These are phyloP conservation scores for Aelia acuminata DNA, from an alignment of 2,888 invertebrate genomes.

Conservation along the genomic window DNA sequence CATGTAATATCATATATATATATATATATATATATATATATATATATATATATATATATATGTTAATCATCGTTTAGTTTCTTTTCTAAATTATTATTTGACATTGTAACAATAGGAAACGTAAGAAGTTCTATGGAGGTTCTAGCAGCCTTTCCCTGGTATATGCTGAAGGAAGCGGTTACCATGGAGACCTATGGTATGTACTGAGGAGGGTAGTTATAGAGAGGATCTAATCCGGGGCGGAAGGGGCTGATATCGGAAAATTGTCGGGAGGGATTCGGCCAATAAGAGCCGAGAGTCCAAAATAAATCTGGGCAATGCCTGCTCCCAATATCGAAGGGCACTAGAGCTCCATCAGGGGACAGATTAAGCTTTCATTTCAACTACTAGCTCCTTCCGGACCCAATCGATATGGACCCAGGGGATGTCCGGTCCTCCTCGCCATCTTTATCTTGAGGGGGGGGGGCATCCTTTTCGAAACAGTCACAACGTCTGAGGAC, in stretches of 20 bases:
- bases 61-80: too few species aligned
- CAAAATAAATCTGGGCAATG: conserved; percentile 56
- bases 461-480: neutral
- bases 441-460: neutral
- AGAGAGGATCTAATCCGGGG: conserved; percentile 19
- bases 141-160: neutral
- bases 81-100: too few species aligned
- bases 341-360: conserved; percentile 53
- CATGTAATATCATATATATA: too few species aligned
- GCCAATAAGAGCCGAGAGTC: conserved; percentile 45
- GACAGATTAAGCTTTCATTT: conserved; percentile 56
- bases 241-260: conserved; percentile 47
- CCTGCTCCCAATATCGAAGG: conserved; percentile 50
- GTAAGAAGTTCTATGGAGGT: neutral
- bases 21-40: too few species aligned
- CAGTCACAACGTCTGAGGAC: neutral
- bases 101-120: neutral
- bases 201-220: neutral
- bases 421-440: neutral
- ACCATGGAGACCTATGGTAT: conserved; percentile 10
- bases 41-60: too few species aligned
- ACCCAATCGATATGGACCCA: conserved; percentile 30
- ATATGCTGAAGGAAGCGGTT: neutral
- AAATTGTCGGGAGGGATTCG: conserved; percentile 54
- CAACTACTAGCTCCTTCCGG: conserved; percentile 26